Evolutionary conservation across 1,140 invertebrate genomes (phyloP).

Genomic region (Pogonognathellus flavescens): DNA sequence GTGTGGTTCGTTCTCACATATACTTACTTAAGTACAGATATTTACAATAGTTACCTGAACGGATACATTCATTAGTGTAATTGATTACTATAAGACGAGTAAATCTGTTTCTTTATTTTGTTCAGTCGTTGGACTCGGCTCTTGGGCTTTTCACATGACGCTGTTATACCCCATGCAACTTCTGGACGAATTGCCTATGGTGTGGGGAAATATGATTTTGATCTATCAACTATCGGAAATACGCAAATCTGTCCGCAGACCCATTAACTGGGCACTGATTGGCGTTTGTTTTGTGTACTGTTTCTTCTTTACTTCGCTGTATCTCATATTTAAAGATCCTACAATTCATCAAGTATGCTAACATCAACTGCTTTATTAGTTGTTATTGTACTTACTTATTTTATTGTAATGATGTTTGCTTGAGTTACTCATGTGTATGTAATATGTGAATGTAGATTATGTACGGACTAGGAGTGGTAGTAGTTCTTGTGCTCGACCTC

Average conservation of each 20-base stretch:
- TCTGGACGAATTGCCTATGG: conserved; percentile 68
- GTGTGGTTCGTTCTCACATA: too few relatives aligned
- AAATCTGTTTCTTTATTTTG: too few relatives aligned
- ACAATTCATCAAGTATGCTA: conserved; percentile 68
- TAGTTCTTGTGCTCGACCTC: conserved; percentile 67
- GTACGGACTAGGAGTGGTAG: conserved; percentile 69
- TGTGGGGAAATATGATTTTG: conserved; percentile 64
- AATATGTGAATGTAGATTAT: conserved; percentile 65
- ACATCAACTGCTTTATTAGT: background rate
- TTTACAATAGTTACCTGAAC: too few relatives aligned
- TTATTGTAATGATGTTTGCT: background rate
- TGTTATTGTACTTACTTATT: background rate
- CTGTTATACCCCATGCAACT: conserved; percentile 72
- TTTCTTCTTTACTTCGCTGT: conserved; percentile 68
- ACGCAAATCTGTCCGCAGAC: conserved; percentile 64
- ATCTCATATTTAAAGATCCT: conserved; percentile 68
- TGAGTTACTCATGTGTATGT: background rate
- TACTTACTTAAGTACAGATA: too few relatives aligned
- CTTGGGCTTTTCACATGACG: conserved; percentile 73
- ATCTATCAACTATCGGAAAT: conserved; percentile 66
- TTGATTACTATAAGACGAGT: too few relatives aligned
- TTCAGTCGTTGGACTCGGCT: conserved; percentile 72
- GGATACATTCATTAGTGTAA: too few relatives aligned
- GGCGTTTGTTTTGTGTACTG: conserved; percentile 67
- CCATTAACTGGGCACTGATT: conserved; percentile 66